phyloP scores from a whole-genome alignment of 1,140 invertebrate genomes.

The Caerostris darwini region DNA sequence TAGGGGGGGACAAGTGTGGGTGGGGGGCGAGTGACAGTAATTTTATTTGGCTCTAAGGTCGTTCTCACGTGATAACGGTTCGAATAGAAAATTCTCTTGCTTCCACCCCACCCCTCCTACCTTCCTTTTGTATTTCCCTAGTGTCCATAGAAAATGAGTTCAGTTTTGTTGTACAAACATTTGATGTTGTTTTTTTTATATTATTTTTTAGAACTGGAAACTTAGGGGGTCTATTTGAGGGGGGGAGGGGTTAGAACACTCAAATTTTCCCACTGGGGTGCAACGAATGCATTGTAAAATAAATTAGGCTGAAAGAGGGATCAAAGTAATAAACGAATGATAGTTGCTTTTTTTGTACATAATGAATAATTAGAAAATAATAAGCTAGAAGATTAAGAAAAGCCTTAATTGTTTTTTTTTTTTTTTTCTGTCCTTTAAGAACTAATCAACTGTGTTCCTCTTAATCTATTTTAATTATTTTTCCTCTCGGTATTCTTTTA shows the following conservation, averaged over 20 bases:
- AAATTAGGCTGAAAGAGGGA: not conserved
- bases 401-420: too few relatives aligned
- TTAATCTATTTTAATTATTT: too few relatives aligned
- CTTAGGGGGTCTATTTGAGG: not conserved
- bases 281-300: not conserved
- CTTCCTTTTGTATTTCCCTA: constrained; percentile 7
- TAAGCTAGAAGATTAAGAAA: too few relatives aligned
- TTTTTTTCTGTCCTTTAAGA: too few relatives aligned
- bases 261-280: not conserved
- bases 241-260: not conserved
- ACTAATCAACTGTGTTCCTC: too few relatives aligned
- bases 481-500: too few relatives aligned
- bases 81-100: not conserved
- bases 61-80: constrained; percentile 25
- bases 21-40: constrained; percentile 23
- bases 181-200: not conserved
- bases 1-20: not conserved
- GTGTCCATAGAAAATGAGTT: not conserved
- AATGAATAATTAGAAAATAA: too few relatives aligned
- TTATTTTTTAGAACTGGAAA: not conserved
- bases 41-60: constrained; percentile 41
- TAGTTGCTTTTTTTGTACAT: not conserved
- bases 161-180: not conserved
- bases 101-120: not conserved
- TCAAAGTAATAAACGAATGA: not conserved